Percentiles rank a stretch among this genome's conserved stretches.
These are phyloP conservation scores for Pollenia amentaria DNA, from an alignment of 2,888 invertebrate genomes.

Conservation along the genomic window DNA sequence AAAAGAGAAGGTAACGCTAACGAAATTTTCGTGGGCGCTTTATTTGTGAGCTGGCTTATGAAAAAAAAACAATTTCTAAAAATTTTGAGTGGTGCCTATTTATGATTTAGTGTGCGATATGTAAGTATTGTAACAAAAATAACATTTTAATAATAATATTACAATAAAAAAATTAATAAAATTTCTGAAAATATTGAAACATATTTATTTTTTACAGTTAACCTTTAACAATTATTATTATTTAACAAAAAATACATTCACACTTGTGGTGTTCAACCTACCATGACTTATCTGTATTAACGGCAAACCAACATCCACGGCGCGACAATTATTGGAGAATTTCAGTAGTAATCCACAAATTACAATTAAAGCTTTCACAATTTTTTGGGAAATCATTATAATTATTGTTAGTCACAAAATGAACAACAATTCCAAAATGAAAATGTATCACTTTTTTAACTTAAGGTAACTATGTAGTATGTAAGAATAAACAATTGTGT, in stretches of 20 bases:
- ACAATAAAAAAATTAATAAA: too few relatives aligned
- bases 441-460: conserved; percentile 32
- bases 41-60: too few relatives aligned
- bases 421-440: neutral
- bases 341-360: conserved; percentile 74
- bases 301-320: conserved; percentile 79
- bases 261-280: conserved; percentile 78
- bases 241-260: neutral
- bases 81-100: too few relatives aligned
- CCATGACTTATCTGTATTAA: conserved; percentile 84
- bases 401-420: conserved; percentile 17
- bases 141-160: too few relatives aligned
- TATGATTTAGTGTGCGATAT: too few relatives aligned
- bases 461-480: neutral
- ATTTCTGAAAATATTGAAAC: too few relatives aligned
- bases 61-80: too few relatives aligned
- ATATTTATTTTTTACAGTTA: neutral
- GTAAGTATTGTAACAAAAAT: too few relatives aligned
- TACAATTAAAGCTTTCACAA: conserved; percentile 74
- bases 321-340: conserved; percentile 67
- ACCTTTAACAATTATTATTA: neutral
- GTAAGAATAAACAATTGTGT: neutral
- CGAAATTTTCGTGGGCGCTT: too few relatives aligned
- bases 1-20: too few relatives aligned
- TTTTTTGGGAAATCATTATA: conserved; percentile 70